Percentiles rank a stretch among this genome's conserved stretches.
phyloP scores from a whole-genome alignment of 30 jellyfish, hydroid and myxozoan species.

The Cassiopea andromeda region DNA sequence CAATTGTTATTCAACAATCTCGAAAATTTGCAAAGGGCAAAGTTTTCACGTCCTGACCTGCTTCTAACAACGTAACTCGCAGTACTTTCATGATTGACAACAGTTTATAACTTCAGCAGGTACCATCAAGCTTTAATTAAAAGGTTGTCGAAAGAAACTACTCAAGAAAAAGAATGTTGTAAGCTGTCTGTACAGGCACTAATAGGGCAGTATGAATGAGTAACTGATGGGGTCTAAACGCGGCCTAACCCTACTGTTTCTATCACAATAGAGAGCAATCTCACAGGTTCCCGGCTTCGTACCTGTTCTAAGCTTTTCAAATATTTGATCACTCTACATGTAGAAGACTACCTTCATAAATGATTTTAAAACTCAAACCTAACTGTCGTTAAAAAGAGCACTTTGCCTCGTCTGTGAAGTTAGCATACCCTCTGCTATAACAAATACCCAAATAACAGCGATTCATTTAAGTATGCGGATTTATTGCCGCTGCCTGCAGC shows the following conservation, averaged over 20 bases:
- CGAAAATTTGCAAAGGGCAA: slow-evolving; percentile 68
- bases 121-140: slow-evolving; percentile 1
- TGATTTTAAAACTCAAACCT: background rate
- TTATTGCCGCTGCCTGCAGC: too few relatives aligned
- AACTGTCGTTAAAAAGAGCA: background rate
- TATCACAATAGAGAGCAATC: slow-evolving; percentile 6
- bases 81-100: background rate
- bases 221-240: background rate
- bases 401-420: background rate
- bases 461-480: too few relatives aligned
- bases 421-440: too few relatives aligned
- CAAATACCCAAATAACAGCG: too few relatives aligned
- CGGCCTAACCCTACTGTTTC: slow-evolving; percentile 3
- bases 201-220: background rate
- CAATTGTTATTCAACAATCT: slow-evolving; percentile 63
- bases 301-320: slow-evolving; percentile 37
- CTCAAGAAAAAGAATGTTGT: background rate
- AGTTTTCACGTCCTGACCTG: slow-evolving; percentile 66
- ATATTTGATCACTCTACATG: background rate
- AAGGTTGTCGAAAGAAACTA: background rate
- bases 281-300: background rate
- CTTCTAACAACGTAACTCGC: background rate
- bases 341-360: background rate
- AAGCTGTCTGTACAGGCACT: background rate
- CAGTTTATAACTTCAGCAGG: background rate